phyloP scores from a whole-genome alignment of 2,888 invertebrate genomes.

The Anarsia innoxiella region DNA sequence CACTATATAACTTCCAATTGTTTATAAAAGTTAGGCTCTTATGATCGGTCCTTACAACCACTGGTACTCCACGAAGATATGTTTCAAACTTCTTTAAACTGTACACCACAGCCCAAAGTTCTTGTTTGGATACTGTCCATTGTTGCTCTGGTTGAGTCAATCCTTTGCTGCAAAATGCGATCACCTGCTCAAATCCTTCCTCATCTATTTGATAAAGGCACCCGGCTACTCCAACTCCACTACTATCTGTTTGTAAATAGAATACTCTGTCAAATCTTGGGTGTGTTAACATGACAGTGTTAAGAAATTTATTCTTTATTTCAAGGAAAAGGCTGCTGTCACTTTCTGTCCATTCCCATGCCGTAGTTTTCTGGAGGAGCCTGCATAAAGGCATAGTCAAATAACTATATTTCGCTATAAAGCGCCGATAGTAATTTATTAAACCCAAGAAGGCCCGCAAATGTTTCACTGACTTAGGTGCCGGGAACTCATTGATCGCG shows the following conservation, averaged over 20 bases:
- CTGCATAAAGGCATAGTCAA: conserved; percentile 8
- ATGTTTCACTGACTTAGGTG: conserved; percentile 15
- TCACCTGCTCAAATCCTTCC: conserved; percentile 11
- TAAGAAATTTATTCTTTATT: conserved; percentile 13
- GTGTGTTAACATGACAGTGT: conserved; percentile 10
- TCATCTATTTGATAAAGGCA: conserved; percentile 16
- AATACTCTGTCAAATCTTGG: conserved; percentile 10
- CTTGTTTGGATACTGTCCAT: conserved; percentile 25
- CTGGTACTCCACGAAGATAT: conserved; percentile 16
- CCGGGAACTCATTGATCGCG: conserved; percentile 23
- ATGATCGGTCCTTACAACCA: conserved; percentile 27
- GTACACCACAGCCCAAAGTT: conserved; percentile 23
- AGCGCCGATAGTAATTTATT: conserved; percentile 10
- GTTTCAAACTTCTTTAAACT: conserved; percentile 23
- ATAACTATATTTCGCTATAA: conserved; percentile 9
- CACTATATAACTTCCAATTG: conserved; percentile 21
- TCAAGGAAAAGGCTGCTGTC: conserved; percentile 8
- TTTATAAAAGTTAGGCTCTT: conserved; percentile 23
- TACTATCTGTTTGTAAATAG: conserved; percentile 22
- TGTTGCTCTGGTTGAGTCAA: conserved; percentile 17
- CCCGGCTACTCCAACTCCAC: conserved; percentile 19
- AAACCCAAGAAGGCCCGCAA: conserved; percentile 21
- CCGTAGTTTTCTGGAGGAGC: conserved; percentile 19
- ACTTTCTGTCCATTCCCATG: conserved; percentile 11
- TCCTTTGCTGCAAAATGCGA: conserved; percentile 22